Evolutionary conservation across 2,888 invertebrate genomes (phyloP).

Genomic region (Neoascia interrupta): DNA sequence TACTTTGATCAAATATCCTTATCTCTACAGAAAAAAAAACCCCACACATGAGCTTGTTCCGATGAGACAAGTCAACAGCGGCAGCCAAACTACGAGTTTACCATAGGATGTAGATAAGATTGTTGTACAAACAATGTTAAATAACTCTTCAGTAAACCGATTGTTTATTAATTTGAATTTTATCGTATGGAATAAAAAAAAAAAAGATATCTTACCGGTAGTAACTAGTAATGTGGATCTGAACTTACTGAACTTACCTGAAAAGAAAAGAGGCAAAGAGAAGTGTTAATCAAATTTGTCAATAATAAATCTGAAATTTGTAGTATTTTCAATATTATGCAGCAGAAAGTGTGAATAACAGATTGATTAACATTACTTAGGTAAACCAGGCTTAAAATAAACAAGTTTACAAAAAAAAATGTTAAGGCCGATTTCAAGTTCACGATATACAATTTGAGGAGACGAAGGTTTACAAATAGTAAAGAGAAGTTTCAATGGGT

Average conservation of each 20-base stretch:
- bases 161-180: conserved; percentile 18
- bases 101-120: conserved; percentile 35
- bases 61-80: conserved; percentile 6
- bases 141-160: conserved; percentile 18
- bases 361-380: too few relatives aligned
- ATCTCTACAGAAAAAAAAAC: conserved; percentile 30
- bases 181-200: too few relatives aligned
- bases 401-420: too few relatives aligned
- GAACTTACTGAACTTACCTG: conserved; percentile 46
- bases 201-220: conserved; percentile 25
- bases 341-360: too few relatives aligned
- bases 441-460: too few relatives aligned
- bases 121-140: conserved; percentile 4
- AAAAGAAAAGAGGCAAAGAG: conserved; percentile 6
- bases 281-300: background rate
- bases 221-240: conserved; percentile 1
- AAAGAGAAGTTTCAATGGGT: too few relatives aligned
- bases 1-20: conserved; percentile 3
- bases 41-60: background rate
- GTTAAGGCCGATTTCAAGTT: too few relatives aligned
- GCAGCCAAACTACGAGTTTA: conserved; percentile 28
- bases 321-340: too few relatives aligned
- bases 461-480: too few relatives aligned
- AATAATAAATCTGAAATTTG: too few relatives aligned
- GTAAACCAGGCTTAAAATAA: too few relatives aligned